phyloP scores from a whole-genome alignment of 2,113 vertebrate species.

The Heptranchias perlo region DNA sequence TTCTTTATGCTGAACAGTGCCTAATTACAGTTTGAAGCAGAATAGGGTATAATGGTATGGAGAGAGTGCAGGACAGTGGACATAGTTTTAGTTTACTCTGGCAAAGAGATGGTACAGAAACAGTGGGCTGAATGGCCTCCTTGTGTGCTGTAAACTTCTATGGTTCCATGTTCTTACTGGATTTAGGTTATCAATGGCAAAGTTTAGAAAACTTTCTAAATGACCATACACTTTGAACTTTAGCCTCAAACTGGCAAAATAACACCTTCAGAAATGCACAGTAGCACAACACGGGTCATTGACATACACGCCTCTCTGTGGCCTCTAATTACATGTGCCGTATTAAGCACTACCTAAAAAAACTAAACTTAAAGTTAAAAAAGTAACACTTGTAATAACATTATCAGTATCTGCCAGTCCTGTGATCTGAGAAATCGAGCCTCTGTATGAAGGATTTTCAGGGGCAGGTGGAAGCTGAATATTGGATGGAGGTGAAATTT shows the following conservation, averaged over 20 bases:
- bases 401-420: background rate
- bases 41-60: background rate
- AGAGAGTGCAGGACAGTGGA: background rate
- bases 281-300: background rate
- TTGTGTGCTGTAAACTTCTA: background rate
- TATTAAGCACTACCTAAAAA: background rate
- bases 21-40: background rate
- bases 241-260: background rate
- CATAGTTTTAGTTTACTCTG: background rate
- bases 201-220: background rate
- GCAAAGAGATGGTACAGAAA: background rate
- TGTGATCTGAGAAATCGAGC: too few species aligned
- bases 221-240: background rate
- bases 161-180: background rate
- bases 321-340: background rate
- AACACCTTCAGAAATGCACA: background rate
- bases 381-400: background rate
- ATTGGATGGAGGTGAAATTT: background rate
- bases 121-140: background rate
- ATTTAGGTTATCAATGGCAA: background rate
- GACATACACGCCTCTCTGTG: background rate
- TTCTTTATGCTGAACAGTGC: background rate
- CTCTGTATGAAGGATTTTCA: too few species aligned
- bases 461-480: background rate
- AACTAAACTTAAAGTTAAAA: background rate